phyloP scores from a whole-genome alignment of 2,113 vertebrate genomes.

The Pagrus major region DNA sequence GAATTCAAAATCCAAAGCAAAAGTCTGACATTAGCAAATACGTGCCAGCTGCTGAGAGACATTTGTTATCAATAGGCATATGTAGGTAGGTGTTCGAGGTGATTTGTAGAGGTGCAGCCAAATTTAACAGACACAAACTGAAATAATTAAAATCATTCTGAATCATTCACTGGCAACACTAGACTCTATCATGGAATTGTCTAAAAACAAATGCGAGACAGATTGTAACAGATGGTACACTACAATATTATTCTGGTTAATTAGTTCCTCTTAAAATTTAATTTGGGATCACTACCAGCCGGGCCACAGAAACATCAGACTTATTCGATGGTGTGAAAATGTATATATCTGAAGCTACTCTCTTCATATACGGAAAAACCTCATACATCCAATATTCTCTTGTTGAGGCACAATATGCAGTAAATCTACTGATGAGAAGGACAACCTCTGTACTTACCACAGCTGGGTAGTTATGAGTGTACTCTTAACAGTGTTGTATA shows the following conservation, averaged over 20 bases:
- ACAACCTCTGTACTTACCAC: slow-evolving; percentile 12
- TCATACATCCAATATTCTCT: neutral
- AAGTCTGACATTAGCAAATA: neutral
- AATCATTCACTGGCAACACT: neutral
- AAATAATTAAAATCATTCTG: neutral
- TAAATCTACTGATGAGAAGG: neutral
- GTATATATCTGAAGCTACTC: neutral
- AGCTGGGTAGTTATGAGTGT: neutral
- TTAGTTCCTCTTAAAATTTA: neutral
- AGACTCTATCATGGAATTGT: neutral
- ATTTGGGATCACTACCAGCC: neutral
- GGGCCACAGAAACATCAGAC: neutral
- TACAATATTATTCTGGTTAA: neutral
- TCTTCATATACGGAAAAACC: neutral
- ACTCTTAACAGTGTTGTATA: neutral
- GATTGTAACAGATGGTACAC: neutral
- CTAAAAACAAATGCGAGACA: neutral
- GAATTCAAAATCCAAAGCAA: neutral
- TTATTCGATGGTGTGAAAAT: neutral
- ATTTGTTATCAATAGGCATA: neutral
- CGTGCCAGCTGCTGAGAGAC: neutral
- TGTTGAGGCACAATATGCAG: neutral
- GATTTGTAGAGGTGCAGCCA: neutral
- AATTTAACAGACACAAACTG: neutral
- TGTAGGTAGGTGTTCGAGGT: neutral